Conservation (phyloP, 2,888 invertebrate genomes). For the Crematogaster levior region DNA sequence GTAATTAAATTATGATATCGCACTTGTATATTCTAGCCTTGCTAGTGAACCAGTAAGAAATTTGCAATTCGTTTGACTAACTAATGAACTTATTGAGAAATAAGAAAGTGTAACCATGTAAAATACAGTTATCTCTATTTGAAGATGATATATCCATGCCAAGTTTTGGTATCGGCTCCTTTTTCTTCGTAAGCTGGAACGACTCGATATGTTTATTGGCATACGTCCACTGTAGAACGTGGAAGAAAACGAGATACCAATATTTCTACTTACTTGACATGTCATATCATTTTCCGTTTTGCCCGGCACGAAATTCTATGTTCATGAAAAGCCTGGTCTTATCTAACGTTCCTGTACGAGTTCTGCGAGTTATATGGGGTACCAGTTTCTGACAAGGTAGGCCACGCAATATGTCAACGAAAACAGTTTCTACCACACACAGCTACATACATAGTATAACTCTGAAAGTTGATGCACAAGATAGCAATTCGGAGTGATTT, state of each 20-base stretch:
- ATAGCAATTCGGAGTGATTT: conserved; percentile 27
- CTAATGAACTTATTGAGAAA: neutral
- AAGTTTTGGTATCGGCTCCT: conserved; percentile 67
- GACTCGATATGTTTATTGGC: conserved; percentile 61
- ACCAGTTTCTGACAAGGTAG: conserved; percentile 2
- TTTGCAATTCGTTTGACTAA: neutral
- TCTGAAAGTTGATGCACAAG: conserved; percentile 20
- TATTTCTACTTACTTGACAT: conserved; percentile 64
- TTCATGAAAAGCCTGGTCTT: conserved; percentile 40
- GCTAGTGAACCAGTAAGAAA: neutral
- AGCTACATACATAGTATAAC: conserved; percentile 6
- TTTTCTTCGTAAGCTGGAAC: conserved; percentile 27
- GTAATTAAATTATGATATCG: neutral
- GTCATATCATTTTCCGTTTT: conserved; percentile 63
- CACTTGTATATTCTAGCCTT: neutral
- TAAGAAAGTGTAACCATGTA: neutral
- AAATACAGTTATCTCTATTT: conserved; percentile 40
- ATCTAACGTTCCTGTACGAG: conserved; percentile 55
- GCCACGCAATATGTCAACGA: conserved; percentile 63
- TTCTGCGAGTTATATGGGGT: conserved; percentile 13
- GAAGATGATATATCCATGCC: conserved; percentile 31
- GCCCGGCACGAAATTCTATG: conserved; percentile 33
- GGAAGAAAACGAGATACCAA: conserved; percentile 60
- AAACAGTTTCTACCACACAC: conserved; percentile 66
- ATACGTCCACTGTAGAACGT: conserved; percentile 61